Evolutionary conservation across 2,113 vertebrate species (phyloP).

Genomic region (Corvus cornix): DNA sequence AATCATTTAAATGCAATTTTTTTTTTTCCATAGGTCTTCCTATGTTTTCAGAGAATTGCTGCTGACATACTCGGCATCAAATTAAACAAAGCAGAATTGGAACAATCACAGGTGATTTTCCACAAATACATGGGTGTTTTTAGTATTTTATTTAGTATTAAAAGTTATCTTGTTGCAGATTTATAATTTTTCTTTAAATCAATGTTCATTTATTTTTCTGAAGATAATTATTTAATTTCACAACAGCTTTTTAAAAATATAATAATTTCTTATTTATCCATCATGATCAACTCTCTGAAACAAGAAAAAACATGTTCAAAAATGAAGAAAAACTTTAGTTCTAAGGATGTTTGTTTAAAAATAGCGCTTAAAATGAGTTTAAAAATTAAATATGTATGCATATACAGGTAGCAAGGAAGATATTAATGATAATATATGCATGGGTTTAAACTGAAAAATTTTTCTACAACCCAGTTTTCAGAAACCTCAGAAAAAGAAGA

Average conservation of each 20-base stretch:
- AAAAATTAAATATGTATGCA: not conserved
- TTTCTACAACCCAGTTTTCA: not conserved
- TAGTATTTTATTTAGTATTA: not conserved
- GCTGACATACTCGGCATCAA: conserved; percentile 96
- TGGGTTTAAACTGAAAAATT: not conserved
- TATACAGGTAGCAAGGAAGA: not conserved
- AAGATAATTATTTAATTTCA: not conserved
- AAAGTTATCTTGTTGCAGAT: not conserved
- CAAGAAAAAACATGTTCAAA: not conserved
- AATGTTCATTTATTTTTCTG: not conserved
- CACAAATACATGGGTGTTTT: conserved; percentile 12
- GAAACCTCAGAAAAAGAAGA: not conserved
- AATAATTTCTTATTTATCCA: not conserved
- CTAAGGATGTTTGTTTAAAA: not conserved
- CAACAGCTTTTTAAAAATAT: not conserved
- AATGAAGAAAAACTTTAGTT: not conserved
- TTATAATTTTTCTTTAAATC: not conserved
- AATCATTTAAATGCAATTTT: conserved; percentile 70
- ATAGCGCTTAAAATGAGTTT: not conserved
- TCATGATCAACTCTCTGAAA: not conserved
- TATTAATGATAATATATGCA: not conserved
- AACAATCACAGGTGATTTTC: conserved; percentile 95
- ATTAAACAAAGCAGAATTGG: conserved; percentile 97
- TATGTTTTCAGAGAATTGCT: conserved; percentile 97
- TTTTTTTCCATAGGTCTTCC: conserved; percentile 85